Evolutionary conservation across 2,797 vertebrate species (phyloP).

Genomic region (Loris lydekkerianus): DNA sequence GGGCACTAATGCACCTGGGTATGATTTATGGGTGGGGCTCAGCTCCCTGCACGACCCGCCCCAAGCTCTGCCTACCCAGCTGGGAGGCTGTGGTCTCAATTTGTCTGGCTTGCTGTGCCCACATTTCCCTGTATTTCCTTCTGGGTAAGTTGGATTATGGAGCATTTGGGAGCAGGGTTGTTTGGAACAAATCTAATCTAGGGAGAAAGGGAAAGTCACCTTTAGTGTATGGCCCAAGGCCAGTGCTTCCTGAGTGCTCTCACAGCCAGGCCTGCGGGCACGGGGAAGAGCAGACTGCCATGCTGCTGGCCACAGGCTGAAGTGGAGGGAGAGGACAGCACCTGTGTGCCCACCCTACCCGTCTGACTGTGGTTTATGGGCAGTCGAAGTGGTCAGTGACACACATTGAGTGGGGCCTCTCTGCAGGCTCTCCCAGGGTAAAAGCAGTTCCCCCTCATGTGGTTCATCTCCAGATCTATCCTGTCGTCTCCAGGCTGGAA

Average conservation of each 20-base stretch:
- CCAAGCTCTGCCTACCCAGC: not conserved
- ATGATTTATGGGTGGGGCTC: not conserved
- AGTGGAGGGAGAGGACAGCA: not conserved
- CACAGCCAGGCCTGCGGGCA: not conserved
- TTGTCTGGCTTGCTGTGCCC: not conserved
- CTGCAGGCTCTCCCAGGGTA: not conserved
- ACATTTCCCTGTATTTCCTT: not conserved
- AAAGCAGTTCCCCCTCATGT: not conserved
- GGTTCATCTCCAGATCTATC: not conserved
- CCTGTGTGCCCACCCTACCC: fast-evolving
- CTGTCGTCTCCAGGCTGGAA: not conserved
- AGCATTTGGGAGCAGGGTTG: not conserved
- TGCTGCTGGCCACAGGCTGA: not conserved
- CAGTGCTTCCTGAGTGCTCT: not conserved
- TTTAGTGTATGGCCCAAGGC: not conserved
- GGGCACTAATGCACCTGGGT: not conserved
- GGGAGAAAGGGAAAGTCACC: not conserved
- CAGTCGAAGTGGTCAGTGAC: not conserved
- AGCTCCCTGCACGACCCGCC: not conserved
- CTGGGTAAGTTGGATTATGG: not conserved
- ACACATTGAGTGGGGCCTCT: not conserved
- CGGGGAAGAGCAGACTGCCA: not conserved
- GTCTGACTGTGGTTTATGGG: not conserved
- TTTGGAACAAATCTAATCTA: not conserved
- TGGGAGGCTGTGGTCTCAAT: not conserved